Conservation (phyloP, 2,797 vertebrate species). For the Carapus acus region DNA sequence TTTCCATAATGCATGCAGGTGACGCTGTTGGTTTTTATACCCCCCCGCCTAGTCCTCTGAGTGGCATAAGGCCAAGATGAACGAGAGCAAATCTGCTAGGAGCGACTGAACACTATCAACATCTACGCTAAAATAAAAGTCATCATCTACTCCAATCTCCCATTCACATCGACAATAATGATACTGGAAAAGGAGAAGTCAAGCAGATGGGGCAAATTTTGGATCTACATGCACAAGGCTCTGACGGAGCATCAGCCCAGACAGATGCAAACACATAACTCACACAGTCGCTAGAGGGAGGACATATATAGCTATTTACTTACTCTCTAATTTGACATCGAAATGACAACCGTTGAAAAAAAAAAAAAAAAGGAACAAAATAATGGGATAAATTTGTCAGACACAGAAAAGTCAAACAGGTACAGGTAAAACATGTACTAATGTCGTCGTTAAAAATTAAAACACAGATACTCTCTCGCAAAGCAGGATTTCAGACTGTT, state of each 20-base stretch:
- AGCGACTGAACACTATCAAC: too few species aligned
- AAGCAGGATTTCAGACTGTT: too few species aligned
- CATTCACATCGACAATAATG: constrained; percentile 44
- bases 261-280: constrained; percentile 59
- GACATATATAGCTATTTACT: constrained; percentile 67
- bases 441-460: too few species aligned
- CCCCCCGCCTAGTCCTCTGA: too few species aligned
- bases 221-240: constrained; percentile 53
- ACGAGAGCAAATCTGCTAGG: too few species aligned
- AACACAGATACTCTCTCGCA: too few species aligned
- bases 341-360: constrained; percentile 67
- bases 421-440: too few species aligned
- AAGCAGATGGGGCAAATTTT: constrained; percentile 53
- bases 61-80: too few species aligned
- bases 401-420: too few species aligned
- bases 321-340: constrained; percentile 78
- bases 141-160: background rate
- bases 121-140: too few species aligned
- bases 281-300: constrained; percentile 53
- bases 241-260: constrained; percentile 56
- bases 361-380: constrained; percentile 58
- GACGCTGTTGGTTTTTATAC: too few species aligned
- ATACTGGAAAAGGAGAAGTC: constrained; percentile 13
- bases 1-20: too few species aligned
- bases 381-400: constrained; percentile 47